phyloP scores from a whole-genome alignment of 1,140 invertebrate genomes.

The Schmidtea mediterranea region DNA sequence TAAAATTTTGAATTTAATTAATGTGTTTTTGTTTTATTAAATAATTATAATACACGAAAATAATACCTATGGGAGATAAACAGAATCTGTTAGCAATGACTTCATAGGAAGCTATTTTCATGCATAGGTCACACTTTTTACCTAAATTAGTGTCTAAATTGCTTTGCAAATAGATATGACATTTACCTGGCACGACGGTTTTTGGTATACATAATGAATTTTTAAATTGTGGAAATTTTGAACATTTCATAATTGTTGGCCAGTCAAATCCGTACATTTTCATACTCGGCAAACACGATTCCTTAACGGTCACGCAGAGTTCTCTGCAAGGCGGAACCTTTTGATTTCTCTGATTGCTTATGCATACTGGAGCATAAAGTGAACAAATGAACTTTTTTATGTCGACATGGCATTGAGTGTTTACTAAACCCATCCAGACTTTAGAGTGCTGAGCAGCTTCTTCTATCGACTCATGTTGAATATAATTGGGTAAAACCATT shows the following conservation, averaged over 20 bases:
- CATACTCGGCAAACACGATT: slow-evolving; percentile 37
- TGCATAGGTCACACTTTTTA: too few species aligned
- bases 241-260: slow-evolving; percentile 41
- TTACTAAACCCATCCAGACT: slow-evolving; percentile 38
- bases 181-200: not conserved
- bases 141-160: too few species aligned
- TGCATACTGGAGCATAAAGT: slow-evolving; percentile 41
- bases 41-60: too few species aligned
- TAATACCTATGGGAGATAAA: too few species aligned
- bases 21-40: too few species aligned
- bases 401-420: slow-evolving; percentile 39
- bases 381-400: slow-evolving; percentile 44
- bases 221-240: slow-evolving; percentile 35
- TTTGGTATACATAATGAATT: slow-evolving; percentile 39
- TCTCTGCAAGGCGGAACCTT: slow-evolving; percentile 31
- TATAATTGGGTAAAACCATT: slow-evolving; percentile 42
- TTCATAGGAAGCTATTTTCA: too few species aligned
- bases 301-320: slow-evolving; percentile 36
- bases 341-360: slow-evolving; percentile 13
- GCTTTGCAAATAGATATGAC: too few species aligned
- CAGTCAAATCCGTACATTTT: slow-evolving; percentile 37
- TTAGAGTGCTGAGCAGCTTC: slow-evolving; percentile 36
- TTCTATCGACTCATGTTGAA: slow-evolving; percentile 38
- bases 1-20: too few species aligned
- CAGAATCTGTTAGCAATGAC: too few species aligned